phyloP scores from a whole-genome alignment of 2,888 invertebrate species.

The Spisula solida region DNA sequence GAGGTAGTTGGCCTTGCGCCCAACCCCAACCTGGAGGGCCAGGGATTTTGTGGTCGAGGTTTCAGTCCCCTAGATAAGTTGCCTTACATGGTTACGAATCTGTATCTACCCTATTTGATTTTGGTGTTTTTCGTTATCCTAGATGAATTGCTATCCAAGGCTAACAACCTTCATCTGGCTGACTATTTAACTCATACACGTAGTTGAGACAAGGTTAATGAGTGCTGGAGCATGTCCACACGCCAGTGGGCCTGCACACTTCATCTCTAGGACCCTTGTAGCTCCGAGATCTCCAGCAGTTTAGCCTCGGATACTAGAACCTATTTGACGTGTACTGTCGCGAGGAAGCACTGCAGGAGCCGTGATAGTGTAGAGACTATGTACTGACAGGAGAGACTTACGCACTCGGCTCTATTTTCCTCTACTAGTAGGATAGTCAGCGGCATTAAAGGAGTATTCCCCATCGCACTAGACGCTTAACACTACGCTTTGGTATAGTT shows the following conservation, averaged over 20 bases:
- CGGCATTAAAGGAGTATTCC: background rate
- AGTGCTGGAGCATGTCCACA: slow-evolving; percentile 27
- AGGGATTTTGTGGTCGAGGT: background rate
- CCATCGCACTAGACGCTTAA: slow-evolving; percentile 12
- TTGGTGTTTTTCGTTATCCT: background rate
- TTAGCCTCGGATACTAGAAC: too few relatives aligned
- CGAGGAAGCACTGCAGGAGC: too few relatives aligned
- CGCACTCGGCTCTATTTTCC: slow-evolving; percentile 9
- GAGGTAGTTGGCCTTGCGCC: background rate
- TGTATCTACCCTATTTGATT: background rate
- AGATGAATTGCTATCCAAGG: background rate
- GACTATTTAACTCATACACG: slow-evolving; percentile 34
- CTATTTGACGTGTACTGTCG: slow-evolving; percentile 15
- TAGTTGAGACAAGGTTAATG: slow-evolving; percentile 28
- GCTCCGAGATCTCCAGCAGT: too few relatives aligned
- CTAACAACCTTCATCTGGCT: background rate
- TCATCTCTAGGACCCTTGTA: slow-evolving; percentile 5
- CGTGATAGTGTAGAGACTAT: too few relatives aligned
- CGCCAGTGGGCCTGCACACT: slow-evolving; percentile 19
- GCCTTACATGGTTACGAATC: background rate
- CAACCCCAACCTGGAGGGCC: background rate
- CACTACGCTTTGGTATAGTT: too few relatives aligned
- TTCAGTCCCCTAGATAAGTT: background rate
- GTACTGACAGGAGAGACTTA: too few relatives aligned
- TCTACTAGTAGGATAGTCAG: slow-evolving; percentile 15